Base-by-base conservation (phyloP, 2,797 vertebrate genomes). In the Thaleichthys pacificus region DNA sequence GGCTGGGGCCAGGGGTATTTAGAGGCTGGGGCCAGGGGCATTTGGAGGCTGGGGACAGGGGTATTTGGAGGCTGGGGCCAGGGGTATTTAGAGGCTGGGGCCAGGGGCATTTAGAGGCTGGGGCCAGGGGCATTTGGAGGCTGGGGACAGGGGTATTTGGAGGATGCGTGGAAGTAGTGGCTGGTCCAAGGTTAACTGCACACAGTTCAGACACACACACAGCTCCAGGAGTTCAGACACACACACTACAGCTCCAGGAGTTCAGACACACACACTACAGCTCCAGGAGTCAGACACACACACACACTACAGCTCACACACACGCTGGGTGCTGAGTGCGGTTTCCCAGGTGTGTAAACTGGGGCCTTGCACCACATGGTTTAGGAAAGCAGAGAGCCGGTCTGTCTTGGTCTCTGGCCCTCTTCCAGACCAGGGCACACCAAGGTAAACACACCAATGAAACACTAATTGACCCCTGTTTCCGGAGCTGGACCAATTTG, bases 371-470 rank as follows among this genome's bases (percentile, higher is more conserved):
- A 49, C n/a, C 65, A 72, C 70, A 54, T 61, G 72, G 71, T 69
- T 67, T 81, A 73, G 75, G 65, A 76, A 35, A 70, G 75, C 78
- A 82, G 65, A 72, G 69, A 69, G 72, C 78, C 68, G 49, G 70
- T 76, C 75, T 76, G 19, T 38, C 74, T 66, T 49, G 60, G 60
- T 4, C 66, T 28, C 61, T 38, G 58, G 42, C 28, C 62, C 56
- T 65, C 30, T 42, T 38, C 56, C 49, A 12, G 71, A 66, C 63
- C 63, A 54, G 77, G 78, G 78, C 0, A 32, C 68, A 84, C 83
- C 83, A 84, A 82, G 82, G 72, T 85, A 84, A 90, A 90, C 74
- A 89, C 77, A 21, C 80, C 82, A 89, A 90, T 85, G 76, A 87
- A 86, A 79, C 76, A 64, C 82, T 88, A 88, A 89, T 86, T 88